These are phyloP conservation scores for Cantharis lateralis DNA, from an alignment of 2,888 invertebrate genomes.

Conservation along the genomic window DNA sequence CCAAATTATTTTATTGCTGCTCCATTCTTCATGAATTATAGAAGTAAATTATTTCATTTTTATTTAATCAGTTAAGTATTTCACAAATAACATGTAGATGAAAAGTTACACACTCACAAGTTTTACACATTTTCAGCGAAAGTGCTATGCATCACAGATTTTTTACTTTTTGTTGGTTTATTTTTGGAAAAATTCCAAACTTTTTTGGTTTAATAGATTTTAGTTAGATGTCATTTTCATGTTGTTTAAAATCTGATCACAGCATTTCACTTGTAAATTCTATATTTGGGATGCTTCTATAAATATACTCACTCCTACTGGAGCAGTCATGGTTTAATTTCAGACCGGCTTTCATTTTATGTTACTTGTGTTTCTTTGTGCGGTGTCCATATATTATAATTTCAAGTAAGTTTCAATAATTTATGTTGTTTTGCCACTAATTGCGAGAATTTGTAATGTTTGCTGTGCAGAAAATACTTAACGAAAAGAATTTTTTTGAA, in stretches of 20 bases:
- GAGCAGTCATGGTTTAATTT: constrained; percentile 31
- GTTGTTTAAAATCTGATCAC: constrained; percentile 3
- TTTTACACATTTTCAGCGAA: background rate
- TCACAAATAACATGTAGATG: background rate
- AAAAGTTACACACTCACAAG: background rate
- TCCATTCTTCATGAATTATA: background rate
- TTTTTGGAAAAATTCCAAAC: background rate
- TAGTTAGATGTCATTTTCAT: background rate
- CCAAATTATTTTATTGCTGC: background rate
- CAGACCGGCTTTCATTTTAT: constrained; percentile 34
- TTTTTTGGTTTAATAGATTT: background rate
- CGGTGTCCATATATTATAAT: background rate
- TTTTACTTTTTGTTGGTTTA: background rate
- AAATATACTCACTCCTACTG: constrained; percentile 37
- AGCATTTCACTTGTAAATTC: constrained; percentile 24
- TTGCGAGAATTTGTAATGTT: background rate
- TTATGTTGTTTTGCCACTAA: background rate
- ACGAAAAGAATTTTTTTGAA: background rate
- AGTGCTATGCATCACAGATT: background rate
- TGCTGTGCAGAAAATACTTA: background rate
- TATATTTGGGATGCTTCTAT: constrained; percentile 32
- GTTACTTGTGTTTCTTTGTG: constrained; percentile 26
- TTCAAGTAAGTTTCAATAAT: background rate
- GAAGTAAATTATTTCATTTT: background rate
- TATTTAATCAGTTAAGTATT: background rate